Base-by-base conservation (phyloP, 2,888 invertebrate species). In the Machimus atricapillus region DNA sequence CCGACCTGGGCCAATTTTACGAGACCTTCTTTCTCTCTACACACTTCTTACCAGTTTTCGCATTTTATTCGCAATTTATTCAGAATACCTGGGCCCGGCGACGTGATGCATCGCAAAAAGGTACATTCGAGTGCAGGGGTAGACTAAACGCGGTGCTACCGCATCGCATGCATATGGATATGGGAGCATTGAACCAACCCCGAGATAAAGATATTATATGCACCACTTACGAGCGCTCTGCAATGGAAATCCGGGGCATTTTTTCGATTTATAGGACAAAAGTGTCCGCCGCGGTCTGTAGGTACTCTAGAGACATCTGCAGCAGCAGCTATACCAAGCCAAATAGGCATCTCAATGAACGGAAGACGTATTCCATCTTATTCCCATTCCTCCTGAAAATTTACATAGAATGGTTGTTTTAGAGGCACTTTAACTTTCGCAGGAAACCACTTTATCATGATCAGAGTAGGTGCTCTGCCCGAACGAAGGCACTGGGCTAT, bases 381-480 rank as follows among this genome's bases (percentile, higher is more conserved):
- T 78, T 40, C 40, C 19, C 19, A 40, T 27, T 78, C 43, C 46
- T 40, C 40, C 43, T 78, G 78, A 2, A 19, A 78, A 78, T 78
- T 78, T 78, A 78, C 78, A 78, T 78, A 78, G 78, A 78, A 78
- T 78, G 46, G 76, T 78, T 78, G 9, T 46, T 78, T 78, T 78
- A 19, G 23, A 40, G 43, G 40, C 37, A 46, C 43, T 78, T 40
- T 37, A 78, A n/a, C 76, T 76, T 78, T 43, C 19, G 78, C 78
- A 78, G 78, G 78, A 78, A 78, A 23, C 43, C 43, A 43, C 46
- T 27, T 46, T 78, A 78, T 78, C 78, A 43, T 46, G 78, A 78
- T 78, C 78, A 78, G 40, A 43, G 14, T 46, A 27, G 40, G 43
- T 78, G 40, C 40, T 46, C 78, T 37, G 23, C 0, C 12, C 14